These are phyloP conservation scores for Zaprionus davidi DNA, from an alignment of 1,140 invertebrate species.

Conservation along the genomic window DNA sequence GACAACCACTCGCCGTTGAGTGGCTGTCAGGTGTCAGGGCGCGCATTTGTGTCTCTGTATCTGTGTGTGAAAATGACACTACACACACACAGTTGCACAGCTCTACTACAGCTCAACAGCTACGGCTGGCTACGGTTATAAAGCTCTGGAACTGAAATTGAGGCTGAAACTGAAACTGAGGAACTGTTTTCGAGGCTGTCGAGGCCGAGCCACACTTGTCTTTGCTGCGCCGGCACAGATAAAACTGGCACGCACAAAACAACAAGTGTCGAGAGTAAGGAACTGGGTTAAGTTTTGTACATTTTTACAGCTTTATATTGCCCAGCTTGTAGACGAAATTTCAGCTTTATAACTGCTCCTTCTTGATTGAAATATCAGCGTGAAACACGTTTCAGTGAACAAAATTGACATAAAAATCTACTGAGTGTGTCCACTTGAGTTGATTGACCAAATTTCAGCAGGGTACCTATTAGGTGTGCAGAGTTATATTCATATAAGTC, in stretches of 20 bases:
- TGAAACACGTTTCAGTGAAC: background rate
- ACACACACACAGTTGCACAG: constrained; percentile 16
- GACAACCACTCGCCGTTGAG: constrained; percentile 77
- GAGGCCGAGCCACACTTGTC: constrained; percentile 46
- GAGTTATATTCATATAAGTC: background rate
- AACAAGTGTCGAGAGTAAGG: constrained; percentile 4
- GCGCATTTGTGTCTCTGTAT: constrained; percentile 41
- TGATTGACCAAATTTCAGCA: background rate
- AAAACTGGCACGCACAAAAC: constrained; percentile 17
- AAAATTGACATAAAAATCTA: background rate
- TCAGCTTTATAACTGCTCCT: background rate
- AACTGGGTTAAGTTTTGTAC: background rate
- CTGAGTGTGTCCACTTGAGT: background rate
- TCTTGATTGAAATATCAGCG: background rate
- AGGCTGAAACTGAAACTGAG: constrained; percentile 13
- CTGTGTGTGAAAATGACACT: constrained; percentile 63
- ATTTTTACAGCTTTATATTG: constrained; percentile 3
- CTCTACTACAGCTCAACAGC: background rate
- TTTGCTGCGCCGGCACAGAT: constrained; percentile 28
- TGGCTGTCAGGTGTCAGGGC: constrained; percentile 77
- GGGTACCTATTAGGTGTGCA: background rate
- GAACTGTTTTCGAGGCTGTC: constrained; percentile 25
- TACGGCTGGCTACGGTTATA: background rate
- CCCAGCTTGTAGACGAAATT: background rate
- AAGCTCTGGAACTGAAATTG: constrained; percentile 4